Base-by-base conservation (phyloP, 2,888 invertebrate genomes). In the Ormyrus labotus region DNA sequence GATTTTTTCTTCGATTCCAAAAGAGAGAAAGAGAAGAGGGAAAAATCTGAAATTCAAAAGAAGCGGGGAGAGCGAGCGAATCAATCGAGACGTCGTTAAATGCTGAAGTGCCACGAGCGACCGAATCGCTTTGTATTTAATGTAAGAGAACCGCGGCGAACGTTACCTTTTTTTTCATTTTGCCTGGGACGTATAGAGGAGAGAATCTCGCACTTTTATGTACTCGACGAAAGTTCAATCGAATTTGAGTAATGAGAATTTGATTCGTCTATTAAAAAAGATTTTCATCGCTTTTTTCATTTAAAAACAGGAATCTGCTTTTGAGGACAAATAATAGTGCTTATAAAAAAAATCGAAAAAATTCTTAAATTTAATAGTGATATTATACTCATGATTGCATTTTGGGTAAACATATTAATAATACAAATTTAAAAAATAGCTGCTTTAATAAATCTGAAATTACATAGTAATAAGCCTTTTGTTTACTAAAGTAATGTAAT, bases 81-180 rank as follows among this genome's bases (percentile, higher is more conserved):
- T 19, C 19, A 19, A 19, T 19, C 19, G 19, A 19, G 19, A 19
- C 19, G 19, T 19, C 19, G 19, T 19, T 19, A 19, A 19, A 19
- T 19, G 19, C 19, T 19, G 19, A 68, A 67, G 67, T 51, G 67
- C 53, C 11, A 3, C 34, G 34, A 67, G 34, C 47, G 67, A 53
- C 68, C 34, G 55, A 68, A 68, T 45, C 53, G 55, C 11, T 47
- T 68, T 47, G 68, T 68, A 55, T 55, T 55, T 68, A 55, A 55
- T 11, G 68, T 45, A 55, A 45, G n/a, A 48, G 67, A 34, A 8
- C 10, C 4, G 34, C 0, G 4, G 47, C 19, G 67, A n/a, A 53
- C 51, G 67, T 51, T 67, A 67, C 34, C 34, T 67, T 67, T 67
- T 51, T 19, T 19, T 19, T 19, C 19, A 67, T 13, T 51, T 67